Base-by-base conservation (phyloP, 2,113 vertebrate genomes). In the Corythornis cristatus region DNA sequence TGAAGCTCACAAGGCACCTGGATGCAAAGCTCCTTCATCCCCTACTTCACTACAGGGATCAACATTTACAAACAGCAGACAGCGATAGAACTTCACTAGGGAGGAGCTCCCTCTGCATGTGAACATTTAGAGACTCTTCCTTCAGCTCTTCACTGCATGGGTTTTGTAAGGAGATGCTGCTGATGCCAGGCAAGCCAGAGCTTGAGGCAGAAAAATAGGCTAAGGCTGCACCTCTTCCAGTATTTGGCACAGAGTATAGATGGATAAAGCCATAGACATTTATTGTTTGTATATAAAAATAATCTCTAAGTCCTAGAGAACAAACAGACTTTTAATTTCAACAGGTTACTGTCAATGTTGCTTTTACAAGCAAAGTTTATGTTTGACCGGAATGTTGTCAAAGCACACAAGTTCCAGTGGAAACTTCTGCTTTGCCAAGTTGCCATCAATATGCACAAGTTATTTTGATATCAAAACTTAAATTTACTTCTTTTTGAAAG, bases 101-200 rank as follows among this genome's bases (percentile, higher is more conserved):
- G 53, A 5, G 17, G 18, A 33, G 42, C 29, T 64, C 8, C 29
- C 45, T 65, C 43, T 50, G 7, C 0, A 0, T 33, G 31, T 0
- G 4, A 22, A 31, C 22, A 13, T 48, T 64, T 8, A 17, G 6
- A 72, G 53, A 15, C 26, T 46, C 25, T 42, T 62, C 14, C 15
- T 15, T 70, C 43, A 80, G 28, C 22, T 71, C 35, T 45, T 70
- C 37, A 6, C 10, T 46, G 28, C 1, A 1, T 37, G 46, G 58
- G 19, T 37, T 33, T 70, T 48, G 42, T 62, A 83, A 64, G 8
- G 31, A 33, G 21, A 29, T 2, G 4, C 14, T 76, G 50, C 40
- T 42, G 23, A 35, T 65, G 18, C 11, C 45, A 82, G 46, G 50
- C 54, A 86, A 70, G 26, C 10, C 42, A 51, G 50, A 25, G 8